Base-by-base conservation (phyloP, 2,888 invertebrate species). In the Thereva unica region DNA sequence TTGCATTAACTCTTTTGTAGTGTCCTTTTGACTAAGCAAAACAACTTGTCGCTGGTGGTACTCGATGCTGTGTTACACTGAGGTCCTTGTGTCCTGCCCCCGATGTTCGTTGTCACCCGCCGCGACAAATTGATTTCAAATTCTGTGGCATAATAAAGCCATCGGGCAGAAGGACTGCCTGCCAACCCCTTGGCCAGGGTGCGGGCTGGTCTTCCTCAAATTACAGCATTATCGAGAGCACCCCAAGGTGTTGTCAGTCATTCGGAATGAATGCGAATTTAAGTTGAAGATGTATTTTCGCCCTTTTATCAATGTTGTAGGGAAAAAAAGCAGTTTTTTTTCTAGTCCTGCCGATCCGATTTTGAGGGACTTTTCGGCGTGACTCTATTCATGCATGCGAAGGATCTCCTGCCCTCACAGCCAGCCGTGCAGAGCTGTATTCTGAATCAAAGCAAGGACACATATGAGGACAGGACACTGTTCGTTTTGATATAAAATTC, bases 201-300 rank as follows among this genome's bases (percentile, higher is more conserved):
- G 41, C 12, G 23, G 50, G 5, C 61, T 40, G 37, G 50, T 61
- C 50, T 61, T 72, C 69, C 73, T 75, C 75, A 74, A 74, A 74
- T 74, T 74, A 75, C 74, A 74, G 37, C 37, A 73, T 71, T 71
- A 73, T 70, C 72, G 71, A 71, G 69, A 73, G 79, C 79, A 80
- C 79, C 79, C 80, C 75, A 76, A 80, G 78, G 80, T 80, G 80
- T 80, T 77, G 76, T 76, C 77, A 80, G 77, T 78, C 80, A 78
- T 74, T 78, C 72, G 79, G 77, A 78, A 80, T 77, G 76, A 76
- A 73, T 72, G 67, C 65, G 72, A 71, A 71, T 69, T 72, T 72
- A 70, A 50, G 69, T 41, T 55, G 68, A 63, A 56, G 69, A 55
- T 50, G 52, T 53, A 53, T 63, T 64, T 53, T 40, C 63, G 42